Percentiles rank a stretch among this genome's conserved stretches.
phyloP scores from a whole-genome alignment of 1,140 invertebrate genomes.

The Drosophila insularis region DNA sequence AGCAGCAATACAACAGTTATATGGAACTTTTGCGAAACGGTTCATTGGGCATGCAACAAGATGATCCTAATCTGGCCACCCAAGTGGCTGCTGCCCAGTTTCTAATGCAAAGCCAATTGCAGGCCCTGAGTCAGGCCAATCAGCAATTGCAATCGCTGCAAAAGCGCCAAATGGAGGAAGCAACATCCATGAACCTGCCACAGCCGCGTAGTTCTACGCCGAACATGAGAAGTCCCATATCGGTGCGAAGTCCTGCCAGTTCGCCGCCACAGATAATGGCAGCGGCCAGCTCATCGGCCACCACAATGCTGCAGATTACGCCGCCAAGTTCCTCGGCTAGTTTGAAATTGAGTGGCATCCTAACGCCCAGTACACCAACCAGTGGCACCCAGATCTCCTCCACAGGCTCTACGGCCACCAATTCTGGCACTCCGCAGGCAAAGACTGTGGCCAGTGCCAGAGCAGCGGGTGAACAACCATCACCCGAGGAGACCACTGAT shows the following conservation, averaged over 20 bases:
- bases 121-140: slow-evolving; percentile 90
- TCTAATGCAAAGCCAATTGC: slow-evolving; percentile 84
- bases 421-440: slow-evolving; percentile 82
- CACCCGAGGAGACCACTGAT: slow-evolving; percentile 95
- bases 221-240: slow-evolving; percentile 81
- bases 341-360: slow-evolving; percentile 81
- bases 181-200: slow-evolving; percentile 80
- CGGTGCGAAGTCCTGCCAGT: slow-evolving; percentile 77
- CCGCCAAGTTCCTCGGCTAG: slow-evolving; percentile 78
- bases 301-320: slow-evolving; percentile 76
- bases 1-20: slow-evolving; percentile 79
- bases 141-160: slow-evolving; percentile 91
- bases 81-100: slow-evolving; percentile 79
- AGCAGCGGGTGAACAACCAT: slow-evolving; percentile 89
- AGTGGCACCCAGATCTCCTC: slow-evolving; percentile 81
- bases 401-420: slow-evolving; percentile 4
- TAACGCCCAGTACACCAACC: slow-evolving; percentile 84
- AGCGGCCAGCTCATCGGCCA: slow-evolving; percentile 6
- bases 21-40: slow-evolving; percentile 72
- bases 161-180: slow-evolving; percentile 85
- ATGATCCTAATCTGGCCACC: slow-evolving; percentile 66
- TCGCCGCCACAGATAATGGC: slow-evolving; percentile 42
- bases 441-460: slow-evolving; percentile 82
- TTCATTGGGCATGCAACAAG: slow-evolving; percentile 60
- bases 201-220: slow-evolving; percentile 83